phyloP scores from a whole-genome alignment of 2,888 invertebrate species.

The Maniola hyperantus region DNA sequence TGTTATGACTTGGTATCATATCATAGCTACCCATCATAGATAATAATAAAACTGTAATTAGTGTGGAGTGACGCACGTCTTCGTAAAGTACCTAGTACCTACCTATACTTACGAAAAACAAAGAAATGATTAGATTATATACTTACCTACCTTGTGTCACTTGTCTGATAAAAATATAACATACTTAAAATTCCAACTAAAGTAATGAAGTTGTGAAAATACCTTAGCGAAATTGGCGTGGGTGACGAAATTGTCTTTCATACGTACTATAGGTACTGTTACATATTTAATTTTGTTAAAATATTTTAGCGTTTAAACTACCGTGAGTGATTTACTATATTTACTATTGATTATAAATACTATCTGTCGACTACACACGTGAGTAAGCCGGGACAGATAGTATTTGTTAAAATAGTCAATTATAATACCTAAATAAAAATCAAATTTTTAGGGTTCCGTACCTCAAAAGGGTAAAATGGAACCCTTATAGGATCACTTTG shows the following conservation, averaged over 20 bases:
- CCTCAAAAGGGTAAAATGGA: too few species aligned
- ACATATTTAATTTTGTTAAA: background rate
- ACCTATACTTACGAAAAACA: slow-evolving; percentile 26
- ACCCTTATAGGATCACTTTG: too few species aligned
- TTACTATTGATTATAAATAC: too few species aligned
- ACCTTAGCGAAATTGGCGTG: background rate
- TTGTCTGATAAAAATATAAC: slow-evolving; percentile 16
- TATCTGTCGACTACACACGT: too few species aligned
- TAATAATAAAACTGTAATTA: slow-evolving; percentile 16
- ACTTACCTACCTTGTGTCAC: slow-evolving; percentile 12
- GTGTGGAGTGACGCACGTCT: slow-evolving; percentile 25
- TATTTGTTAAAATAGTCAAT: too few species aligned
- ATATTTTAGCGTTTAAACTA: too few species aligned
- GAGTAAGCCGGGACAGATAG: too few species aligned
- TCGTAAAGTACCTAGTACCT: background rate
- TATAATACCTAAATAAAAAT: too few species aligned
- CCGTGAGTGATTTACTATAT: too few species aligned
- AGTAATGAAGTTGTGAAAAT: background rate
- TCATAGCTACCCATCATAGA: slow-evolving; percentile 17
- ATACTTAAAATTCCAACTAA: slow-evolving; percentile 9
- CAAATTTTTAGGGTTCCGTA: too few species aligned
- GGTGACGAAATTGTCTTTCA: background rate
- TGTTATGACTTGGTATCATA: background rate
- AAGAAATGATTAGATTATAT: slow-evolving; percentile 21
- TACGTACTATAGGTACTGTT: background rate